phyloP scores from a whole-genome alignment of 1,140 invertebrate species.

The Varroa destructor region DNA sequence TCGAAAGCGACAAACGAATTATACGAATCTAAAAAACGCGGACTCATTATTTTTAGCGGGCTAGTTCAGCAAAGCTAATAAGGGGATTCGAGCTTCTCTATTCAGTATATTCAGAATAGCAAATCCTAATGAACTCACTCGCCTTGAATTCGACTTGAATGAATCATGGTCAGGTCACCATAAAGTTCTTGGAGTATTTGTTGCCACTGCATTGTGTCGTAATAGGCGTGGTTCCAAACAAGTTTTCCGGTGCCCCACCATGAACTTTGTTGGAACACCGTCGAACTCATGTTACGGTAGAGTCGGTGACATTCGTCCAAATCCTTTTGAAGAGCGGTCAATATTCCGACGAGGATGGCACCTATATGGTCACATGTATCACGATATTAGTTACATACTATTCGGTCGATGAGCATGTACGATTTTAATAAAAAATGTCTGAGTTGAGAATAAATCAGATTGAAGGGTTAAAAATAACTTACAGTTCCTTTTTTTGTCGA shows the following conservation, averaged over 20 bases:
- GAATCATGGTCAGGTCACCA: slow-evolving; percentile 53
- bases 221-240: slow-evolving; percentile 74
- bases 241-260: slow-evolving; percentile 61
- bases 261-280: slow-evolving; percentile 57
- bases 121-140: slow-evolving; percentile 33
- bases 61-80: slow-evolving; percentile 19
- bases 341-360: slow-evolving; percentile 36
- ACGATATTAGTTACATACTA: no score
- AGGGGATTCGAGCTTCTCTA: background rate
- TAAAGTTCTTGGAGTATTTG: slow-evolving; percentile 54
- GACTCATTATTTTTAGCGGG: no score
- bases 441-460: no score
- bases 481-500: no score
- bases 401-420: no score
- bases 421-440: no score
- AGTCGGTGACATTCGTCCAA: slow-evolving; percentile 51
- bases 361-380: slow-evolving; percentile 27
- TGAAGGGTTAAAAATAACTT: no score
- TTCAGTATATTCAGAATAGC: no score
- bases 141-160: slow-evolving; percentile 48
- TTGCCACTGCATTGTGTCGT: slow-evolving; percentile 74
- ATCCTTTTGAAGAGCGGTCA: slow-evolving; percentile 48
- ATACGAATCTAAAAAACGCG: no score
- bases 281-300: slow-evolving; percentile 54
- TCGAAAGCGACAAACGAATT: slow-evolving; percentile 11